Percentiles rank a stretch among this genome's conserved stretches.
These are phyloP conservation scores for Tridacna crocea DNA, from an alignment of 2,888 invertebrate genomes.

Conservation along the genomic window DNA sequence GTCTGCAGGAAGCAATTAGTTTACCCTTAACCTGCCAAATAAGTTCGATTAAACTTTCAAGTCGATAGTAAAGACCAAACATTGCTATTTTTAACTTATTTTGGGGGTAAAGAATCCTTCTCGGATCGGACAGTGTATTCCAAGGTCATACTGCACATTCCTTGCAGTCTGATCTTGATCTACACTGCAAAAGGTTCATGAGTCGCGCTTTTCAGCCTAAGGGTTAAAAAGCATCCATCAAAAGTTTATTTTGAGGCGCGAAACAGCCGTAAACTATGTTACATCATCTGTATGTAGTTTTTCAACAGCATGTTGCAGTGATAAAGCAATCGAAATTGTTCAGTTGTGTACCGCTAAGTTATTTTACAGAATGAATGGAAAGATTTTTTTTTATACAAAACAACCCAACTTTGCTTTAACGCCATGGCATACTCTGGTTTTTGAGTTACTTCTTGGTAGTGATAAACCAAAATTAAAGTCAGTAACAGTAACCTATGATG, in stretches of 20 bases:
- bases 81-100: too few species aligned
- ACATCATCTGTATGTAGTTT: background rate
- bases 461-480: background rate
- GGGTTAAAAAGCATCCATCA: too few species aligned
- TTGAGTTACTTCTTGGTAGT: background rate
- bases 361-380: slow-evolving; percentile 8
- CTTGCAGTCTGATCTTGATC: too few species aligned
- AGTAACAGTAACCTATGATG: too few species aligned
- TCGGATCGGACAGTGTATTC: too few species aligned
- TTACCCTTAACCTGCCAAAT: too few species aligned
- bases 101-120: too few species aligned
- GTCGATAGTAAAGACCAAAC: background rate
- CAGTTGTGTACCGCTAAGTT: background rate
- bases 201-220: too few species aligned
- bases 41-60: background rate
- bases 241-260: background rate
- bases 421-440: background rate
- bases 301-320: slow-evolving; percentile 6
- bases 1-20: background rate
- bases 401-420: background rate
- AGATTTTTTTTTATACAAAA: background rate
- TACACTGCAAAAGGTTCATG: too few species aligned
- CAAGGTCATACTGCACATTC: too few species aligned
- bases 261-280: background rate
- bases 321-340: slow-evolving; percentile 3